A percentile compares a stretch with the other conserved stretches of the same genome.
Evolutionary conservation across 2,113 vertebrate species (phyloP).

Genomic region (Nanorana parkeri): DNA sequence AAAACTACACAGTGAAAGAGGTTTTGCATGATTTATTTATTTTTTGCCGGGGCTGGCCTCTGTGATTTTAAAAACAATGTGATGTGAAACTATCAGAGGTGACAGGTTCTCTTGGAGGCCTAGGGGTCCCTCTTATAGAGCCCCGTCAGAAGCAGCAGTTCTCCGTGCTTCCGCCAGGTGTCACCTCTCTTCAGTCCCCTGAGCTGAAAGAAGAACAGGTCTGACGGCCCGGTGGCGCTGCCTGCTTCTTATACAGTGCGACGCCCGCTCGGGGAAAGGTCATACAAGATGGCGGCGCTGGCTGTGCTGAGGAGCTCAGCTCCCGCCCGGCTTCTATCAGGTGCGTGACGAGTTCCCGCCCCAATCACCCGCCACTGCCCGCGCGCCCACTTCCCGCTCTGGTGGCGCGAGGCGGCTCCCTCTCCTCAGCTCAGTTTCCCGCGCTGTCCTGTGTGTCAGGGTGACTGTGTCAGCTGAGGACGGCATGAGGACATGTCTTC

Average conservation of each 20-base stretch:
- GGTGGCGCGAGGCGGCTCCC: not conserved
- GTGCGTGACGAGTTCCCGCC: constrained; percentile 47
- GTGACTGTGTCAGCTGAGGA: no score
- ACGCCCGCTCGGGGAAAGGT: constrained; percentile 10
- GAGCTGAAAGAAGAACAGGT: not conserved
- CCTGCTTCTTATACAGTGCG: not conserved
- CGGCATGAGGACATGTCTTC: no score
- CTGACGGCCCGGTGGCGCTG: not conserved
- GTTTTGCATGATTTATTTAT: no score
- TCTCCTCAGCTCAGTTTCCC: not conserved
- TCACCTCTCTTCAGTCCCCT: not conserved
- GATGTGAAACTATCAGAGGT: no score
- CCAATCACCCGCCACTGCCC: constrained; percentile 22
- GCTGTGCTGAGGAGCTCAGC: constrained; percentile 25
- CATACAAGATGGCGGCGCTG: constrained; percentile 47
- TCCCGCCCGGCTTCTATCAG: constrained; percentile 46
- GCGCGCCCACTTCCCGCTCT: constrained; percentile 7
- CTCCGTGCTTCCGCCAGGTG: constrained; percentile 4
- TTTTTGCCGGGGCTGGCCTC: no score
- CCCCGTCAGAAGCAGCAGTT: no score
- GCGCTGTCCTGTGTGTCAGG: not conserved
- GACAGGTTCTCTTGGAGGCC: no score
- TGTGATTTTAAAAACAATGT: no score
- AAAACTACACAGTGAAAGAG: no score
- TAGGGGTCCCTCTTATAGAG: no score